These are phyloP conservation scores for Pyrrhosoma nymphula DNA, from an alignment of 2,888 invertebrate species.

Conservation along the genomic window DNA sequence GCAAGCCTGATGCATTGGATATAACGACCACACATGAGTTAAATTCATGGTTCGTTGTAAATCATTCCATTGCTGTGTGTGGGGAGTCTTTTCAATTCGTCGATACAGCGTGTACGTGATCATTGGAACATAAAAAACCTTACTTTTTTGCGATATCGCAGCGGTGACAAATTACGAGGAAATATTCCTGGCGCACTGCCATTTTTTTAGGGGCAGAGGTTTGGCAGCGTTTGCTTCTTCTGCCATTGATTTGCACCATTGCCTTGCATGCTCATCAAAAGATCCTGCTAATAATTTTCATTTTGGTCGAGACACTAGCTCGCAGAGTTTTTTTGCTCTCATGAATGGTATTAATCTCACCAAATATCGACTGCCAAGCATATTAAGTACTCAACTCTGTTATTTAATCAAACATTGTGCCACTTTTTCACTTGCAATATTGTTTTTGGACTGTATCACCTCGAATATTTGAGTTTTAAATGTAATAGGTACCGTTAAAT, in stretches of 20 bases:
- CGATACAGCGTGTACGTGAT: not conserved
- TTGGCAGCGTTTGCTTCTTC: not conserved
- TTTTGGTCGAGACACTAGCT: no score
- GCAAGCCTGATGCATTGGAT: no score
- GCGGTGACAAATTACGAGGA: not conserved
- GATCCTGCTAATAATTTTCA: no score
- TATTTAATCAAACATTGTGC: no score
- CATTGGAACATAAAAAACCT: not conserved
- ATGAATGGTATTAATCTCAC: no score
- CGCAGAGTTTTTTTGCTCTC: no score
- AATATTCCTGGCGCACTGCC: not conserved
- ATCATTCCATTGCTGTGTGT: not conserved
- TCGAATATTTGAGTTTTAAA: no score
- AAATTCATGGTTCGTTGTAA: not conserved
- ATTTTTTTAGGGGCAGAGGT: not conserved
- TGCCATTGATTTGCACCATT: not conserved
- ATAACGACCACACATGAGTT: not conserved
- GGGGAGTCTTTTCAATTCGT: not conserved
- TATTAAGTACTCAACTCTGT: no score
- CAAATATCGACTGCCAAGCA: no score
- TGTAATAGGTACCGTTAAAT: no score
- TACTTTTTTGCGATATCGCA: not conserved
- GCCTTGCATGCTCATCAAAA: not conserved
- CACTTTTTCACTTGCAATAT: no score
- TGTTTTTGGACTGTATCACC: no score